Base-by-base conservation (phyloP, 2,888 invertebrate genomes). In the Synergus laeviventris region DNA sequence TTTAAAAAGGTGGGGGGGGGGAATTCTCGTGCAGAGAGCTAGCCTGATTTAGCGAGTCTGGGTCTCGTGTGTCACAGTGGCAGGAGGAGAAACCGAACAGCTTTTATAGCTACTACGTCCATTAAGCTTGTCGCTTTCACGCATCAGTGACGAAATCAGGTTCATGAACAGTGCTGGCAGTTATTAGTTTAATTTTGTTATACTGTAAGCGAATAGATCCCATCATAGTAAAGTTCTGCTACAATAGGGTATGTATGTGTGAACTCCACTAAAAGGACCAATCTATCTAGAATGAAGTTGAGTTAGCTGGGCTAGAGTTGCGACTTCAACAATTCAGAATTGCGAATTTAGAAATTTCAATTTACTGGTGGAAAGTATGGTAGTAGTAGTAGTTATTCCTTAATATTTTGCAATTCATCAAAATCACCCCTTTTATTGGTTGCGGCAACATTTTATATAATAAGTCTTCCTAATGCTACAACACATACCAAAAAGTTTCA, bases 31-130 rank as follows among this genome's bases (percentile, higher is more conserved):
- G 21, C 16, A 24, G 21, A 24, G 16, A n/a, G n/a, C n/a, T n/a
- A n/a, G n/a, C 24, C 18, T 45, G 66, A 66, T 66, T 66, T 66
- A 45, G 21, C 56, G 31, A 66, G 24, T 24, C 42, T 45, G 16
- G 16, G 49, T 31, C 49, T 42, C 16, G 70, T 31, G 31, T 31
- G 31, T 31, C 31, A 31, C 31, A 31, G 2, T 31, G 31, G 2
- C 31, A 31, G 24, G 11, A 49, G 31, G 70, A 70, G 70, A 31
- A 66, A 49, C 16, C 70, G 42, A 42, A 70, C 16, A 70, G 70
- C 70, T 70, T 70, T 70, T 70, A 70, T 49, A 70, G 70, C 70
- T 49, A 31, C n/a, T 49, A 49, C n/a, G 70, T 70, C 70, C 70
- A 70, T 70, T 70, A 70, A 42, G 24, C 45, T 16, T 24, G 49